Evolutionary conservation across 1,140 invertebrate species (phyloP), one percentile per base, ranked within the genome.

Genomic region (Diorhabda sublineata): DNA sequence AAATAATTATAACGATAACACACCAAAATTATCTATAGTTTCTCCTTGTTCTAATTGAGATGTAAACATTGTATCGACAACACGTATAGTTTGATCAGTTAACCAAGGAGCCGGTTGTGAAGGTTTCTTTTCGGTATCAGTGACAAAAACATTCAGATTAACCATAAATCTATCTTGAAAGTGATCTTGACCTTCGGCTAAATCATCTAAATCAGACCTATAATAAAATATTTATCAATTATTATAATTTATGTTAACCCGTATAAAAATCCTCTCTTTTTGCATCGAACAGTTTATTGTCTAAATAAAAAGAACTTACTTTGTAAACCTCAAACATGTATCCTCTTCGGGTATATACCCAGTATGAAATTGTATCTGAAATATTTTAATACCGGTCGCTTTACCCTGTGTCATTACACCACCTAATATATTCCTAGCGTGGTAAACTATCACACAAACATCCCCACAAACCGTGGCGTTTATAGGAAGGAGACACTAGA

Each of bases 281-380:
- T 26, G 26, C 1, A 26, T 26, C 26, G 26, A 26, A 26, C 26
- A 26, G 26, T 26, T 26, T 26, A 26, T 26, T 26, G 26, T 26
- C 26, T 45, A 42, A 3, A 9, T 42, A 61, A 61, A 8, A 61
- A 52, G 61, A 58, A 75, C 81, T 79, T 83, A 90, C 87, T 88
- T 91, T 43, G 87, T 87, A 72, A 93, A 94, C 56, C 85, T 89
- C 42, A 96, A 81, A 45, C 86, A 85, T 61, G 88, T 91, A 73
- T 92, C 90, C 69, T 88, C 88, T 70, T 89, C 85, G 2, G 87
- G 83, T 56, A 96, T 87, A 77, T 93, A 96, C 43, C 94, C 95
- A 26, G 94, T 94, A 78, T 96, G 91, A 74, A 97, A 91, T 82
- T 95, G 91, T 2, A 97, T 78, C 68, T 95, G 90, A 43, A 94